phyloP scores from a whole-genome alignment of 2,797 vertebrate genomes.

The Pangasius macronema region DNA sequence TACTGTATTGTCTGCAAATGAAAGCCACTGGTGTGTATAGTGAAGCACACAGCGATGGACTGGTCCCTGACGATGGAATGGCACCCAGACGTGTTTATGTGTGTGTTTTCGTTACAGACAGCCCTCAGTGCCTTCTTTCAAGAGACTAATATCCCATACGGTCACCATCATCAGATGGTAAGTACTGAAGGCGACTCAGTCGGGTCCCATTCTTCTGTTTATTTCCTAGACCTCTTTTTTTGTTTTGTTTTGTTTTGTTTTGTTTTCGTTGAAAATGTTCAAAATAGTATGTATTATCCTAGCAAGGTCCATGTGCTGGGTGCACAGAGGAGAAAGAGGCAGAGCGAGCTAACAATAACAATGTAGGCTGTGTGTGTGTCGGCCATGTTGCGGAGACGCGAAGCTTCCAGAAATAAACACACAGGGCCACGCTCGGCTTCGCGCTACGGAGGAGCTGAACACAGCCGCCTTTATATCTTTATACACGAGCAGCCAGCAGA shows the following conservation, averaged over 20 bases:
- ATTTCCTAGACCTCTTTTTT: neutral
- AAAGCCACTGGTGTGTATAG: neutral
- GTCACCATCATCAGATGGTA: constrained; percentile 99
- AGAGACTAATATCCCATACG: constrained; percentile 96
- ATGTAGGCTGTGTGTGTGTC: constrained; percentile 73
- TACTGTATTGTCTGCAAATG: no score
- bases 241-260: neutral
- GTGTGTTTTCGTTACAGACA: constrained; percentile 76
- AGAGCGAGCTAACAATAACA: constrained; percentile 78
- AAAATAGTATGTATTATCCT: neutral
- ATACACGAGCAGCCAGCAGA: neutral
- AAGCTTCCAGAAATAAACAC: constrained; percentile 82
- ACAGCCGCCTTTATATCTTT: neutral
- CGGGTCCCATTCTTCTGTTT: neutral
- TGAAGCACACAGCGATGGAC: neutral
- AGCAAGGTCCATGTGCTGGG: constrained; percentile 1
- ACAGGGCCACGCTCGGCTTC: constrained; percentile 54
- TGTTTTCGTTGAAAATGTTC: neutral
- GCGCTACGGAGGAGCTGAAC: constrained; percentile 25
- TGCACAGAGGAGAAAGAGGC: constrained; percentile 41
- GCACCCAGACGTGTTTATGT: neutral
- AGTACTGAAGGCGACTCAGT: constrained; percentile 65
- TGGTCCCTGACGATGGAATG: neutral
- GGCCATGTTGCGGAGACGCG: constrained; percentile 78
- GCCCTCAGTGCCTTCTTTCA: constrained; percentile 98